These are phyloP conservation scores for Spinus olivaceus DNA, from an alignment of 2,797 vertebrate genomes.

Conservation along the genomic window DNA sequence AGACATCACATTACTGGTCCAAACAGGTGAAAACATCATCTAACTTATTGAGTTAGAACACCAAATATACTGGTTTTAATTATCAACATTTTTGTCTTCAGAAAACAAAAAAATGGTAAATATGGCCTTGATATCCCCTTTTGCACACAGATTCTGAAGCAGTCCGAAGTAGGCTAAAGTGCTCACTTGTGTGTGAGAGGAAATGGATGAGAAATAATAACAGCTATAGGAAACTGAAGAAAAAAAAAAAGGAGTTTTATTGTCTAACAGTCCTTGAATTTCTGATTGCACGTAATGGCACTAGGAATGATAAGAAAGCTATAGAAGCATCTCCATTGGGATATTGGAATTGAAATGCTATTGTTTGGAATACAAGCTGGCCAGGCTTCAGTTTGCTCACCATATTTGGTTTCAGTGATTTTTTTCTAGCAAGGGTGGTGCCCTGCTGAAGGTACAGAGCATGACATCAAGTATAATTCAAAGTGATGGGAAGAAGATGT, in stretches of 20 bases:
- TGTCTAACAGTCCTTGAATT: conserved; percentile 29
- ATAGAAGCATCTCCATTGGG: not conserved
- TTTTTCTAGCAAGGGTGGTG: not conserved
- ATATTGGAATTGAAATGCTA: conserved; percentile 41
- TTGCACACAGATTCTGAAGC: not conserved
- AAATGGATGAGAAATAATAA: not conserved
- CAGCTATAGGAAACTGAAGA: not conserved
- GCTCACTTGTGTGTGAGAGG: not conserved
- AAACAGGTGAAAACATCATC: not conserved
- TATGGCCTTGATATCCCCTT: not conserved
- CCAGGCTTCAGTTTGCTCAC: not conserved
- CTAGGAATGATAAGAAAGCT: conserved; percentile 24
- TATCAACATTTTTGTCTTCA: not conserved
- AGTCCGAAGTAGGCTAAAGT: not conserved
- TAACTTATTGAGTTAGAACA: not conserved
- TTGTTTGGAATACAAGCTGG: not conserved
- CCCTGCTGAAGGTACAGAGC: not conserved
- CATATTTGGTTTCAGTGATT: not conserved
- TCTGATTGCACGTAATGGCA: not conserved
- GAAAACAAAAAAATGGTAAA: not conserved
- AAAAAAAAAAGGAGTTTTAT: conserved; percentile 6
- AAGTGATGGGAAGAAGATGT: conserved; percentile 29
- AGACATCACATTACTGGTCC: not conserved
- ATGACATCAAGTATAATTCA: not conserved
- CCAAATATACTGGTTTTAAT: not conserved